Evolutionary conservation across 1,140 invertebrate genomes (phyloP), one percentile per base, ranked within the genome.

Genomic region (Matsumurasca onukii): DNA sequence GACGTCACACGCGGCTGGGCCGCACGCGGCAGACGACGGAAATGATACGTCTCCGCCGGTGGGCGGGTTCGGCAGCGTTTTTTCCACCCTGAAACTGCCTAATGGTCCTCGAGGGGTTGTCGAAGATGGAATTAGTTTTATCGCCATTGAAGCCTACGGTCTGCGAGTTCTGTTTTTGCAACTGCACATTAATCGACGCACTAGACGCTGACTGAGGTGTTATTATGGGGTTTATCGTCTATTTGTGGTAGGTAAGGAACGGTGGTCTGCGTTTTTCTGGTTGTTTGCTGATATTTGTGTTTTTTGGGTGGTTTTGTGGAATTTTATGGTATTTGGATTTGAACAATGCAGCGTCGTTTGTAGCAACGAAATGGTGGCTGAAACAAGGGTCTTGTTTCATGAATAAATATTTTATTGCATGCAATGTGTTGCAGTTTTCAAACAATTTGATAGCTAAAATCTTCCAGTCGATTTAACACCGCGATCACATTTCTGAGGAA

Each of bases 61-160:
- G 49, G 49, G 49, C 49, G 49, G 12, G 49, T 5, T 22, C 49
- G 49, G 49, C 3, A n/a, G 49, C 49, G 22, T 52, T 52, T 52
- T 52, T 52, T 52, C 17, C 34, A 39, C 49, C 12, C 49, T 22
- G n/a, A n/a, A n/a, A n/a, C n/a, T n/a, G n/a, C 49, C 9, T 52
- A 52, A 52, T 52, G 49, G 49, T 24, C 49, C 49, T 12, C 20
- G 12, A 13, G 49, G 39, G 49, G 49, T 52, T 52, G 49, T 15
- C 49, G 20, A 13, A 5, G 12, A n/a, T 52, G 12, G 9, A 45
- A 52, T 24, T 52, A n/a, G 5, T 20, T 12, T 52, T 52, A 52
- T 13, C 3, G 49, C 22, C 49, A 22, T 52, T 5, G 9, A 52
- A n/a, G 13, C 13, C 49, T 5, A 52, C 22, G 49, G 22, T 52